A percentile compares a stretch with the other conserved stretches of the same genome.
Conservation (phyloP, 2,797 vertebrate species). For the Eulemur rubriventer region DNA sequence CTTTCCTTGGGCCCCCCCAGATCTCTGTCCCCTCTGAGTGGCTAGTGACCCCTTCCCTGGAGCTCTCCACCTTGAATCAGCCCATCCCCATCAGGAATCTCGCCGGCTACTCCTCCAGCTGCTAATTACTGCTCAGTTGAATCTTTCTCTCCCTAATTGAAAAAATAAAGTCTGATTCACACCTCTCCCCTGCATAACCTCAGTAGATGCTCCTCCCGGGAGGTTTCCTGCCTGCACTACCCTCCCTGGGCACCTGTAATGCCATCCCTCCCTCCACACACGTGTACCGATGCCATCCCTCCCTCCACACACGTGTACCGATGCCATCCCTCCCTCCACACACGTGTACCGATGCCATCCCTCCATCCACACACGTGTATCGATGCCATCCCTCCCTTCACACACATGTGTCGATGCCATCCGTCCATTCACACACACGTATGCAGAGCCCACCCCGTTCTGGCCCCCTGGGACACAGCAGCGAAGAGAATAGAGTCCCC, state of each 20-base stretch:
- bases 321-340: too few relatives aligned
- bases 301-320: too few relatives aligned
- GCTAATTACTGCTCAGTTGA: background rate
- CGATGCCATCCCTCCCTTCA: too few relatives aligned
- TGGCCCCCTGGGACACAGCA: background rate
- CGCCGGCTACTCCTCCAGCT: accelerated
- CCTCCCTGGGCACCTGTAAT: background rate
- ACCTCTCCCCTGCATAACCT: too few relatives aligned
- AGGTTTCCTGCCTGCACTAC: background rate
- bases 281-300: too few relatives aligned
- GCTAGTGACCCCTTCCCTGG: background rate
- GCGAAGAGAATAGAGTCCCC: background rate
- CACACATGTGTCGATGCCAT: too few relatives aligned
- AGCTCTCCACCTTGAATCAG: background rate
- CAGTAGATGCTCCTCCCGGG: background rate
- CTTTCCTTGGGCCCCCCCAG: background rate
- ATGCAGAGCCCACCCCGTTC: background rate
- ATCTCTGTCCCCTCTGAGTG: background rate
- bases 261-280: background rate
- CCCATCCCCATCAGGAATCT: background rate
- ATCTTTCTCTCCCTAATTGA: background rate
- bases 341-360: too few relatives aligned
- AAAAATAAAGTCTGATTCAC: background rate
- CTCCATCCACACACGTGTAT: too few relatives aligned
- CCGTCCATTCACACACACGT: background rate